Evolutionary conservation across 2,797 vertebrate species (phyloP), one percentile per base, ranked within the genome.

Genomic region (Rhinatrema bivittatum): DNA sequence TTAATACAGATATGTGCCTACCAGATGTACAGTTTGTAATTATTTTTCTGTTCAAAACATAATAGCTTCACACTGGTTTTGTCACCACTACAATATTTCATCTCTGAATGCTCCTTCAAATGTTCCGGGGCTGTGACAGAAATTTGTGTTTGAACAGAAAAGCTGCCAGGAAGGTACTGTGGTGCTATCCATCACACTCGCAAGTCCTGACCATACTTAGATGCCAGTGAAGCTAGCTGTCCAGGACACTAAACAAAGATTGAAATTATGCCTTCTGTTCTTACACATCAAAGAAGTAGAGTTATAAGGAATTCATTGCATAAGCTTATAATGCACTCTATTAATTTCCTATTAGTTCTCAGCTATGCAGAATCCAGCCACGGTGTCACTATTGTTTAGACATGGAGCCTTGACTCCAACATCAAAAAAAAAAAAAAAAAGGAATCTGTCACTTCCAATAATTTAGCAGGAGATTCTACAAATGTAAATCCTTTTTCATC

Each of bases 111-210:
- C 59, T 65, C 57, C 64, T 76, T 81, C 65, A 65, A 48, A 82
- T 40, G 61, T 65, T 79, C 65, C 55, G 36, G 8, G 52, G 21
- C 56, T 74, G 40, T 79, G 73, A 82, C 72, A 82, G 74, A 82
- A 86, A 86, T 80, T 81, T 78, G 63, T 82, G 81, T 84, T 78
- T 84, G 72, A 86, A 81, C 66, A 77, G 74, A 84, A 83, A 82
- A 78, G 51, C 73, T 84, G 78, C 83, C 81, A 77, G 41, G 53
- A 73, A 66, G 20, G 46, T 51, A 32, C 47, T 58, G 21, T 56
- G 41, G 32, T 51, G 56, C 62, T 65, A 84, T 85, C 68, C 70
- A 84, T 87, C 79, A 86, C 52, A 46, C 70, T 72, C 81, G 68
- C 68, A 81, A n/a, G 78, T 79, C 70, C 73, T 62, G 55, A 60